Base-by-base conservation (phyloP, 2,113 vertebrate species). In the Ophthalmolycus amberensis region DNA sequence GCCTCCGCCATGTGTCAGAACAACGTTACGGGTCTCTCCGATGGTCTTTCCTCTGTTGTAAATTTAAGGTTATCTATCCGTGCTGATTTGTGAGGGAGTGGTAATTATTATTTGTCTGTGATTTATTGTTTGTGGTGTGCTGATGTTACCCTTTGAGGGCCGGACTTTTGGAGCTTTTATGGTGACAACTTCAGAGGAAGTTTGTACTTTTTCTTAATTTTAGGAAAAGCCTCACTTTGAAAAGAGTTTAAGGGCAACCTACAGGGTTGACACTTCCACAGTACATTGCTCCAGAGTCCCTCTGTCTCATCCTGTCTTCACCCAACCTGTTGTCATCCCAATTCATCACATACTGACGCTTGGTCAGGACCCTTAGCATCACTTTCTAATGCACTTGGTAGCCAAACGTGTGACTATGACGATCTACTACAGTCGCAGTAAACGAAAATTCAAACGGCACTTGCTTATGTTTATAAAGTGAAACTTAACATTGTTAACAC, bases 81-180 rank as follows among this genome's bases (percentile, higher is more conserved):
- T 50, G 62, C 34, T 71, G 52, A 71, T 75, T 75, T 74, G 75
- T 75, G 27, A 85, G 77, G 80, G 67, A 83, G 34, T 71, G 63
- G 63, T 82, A 79, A 88, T 91, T 85, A 72, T 85, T 83, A 54
- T 76, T 80, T 63, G 63, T 73, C 79, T 82, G n/a, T 87, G 85
- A 90, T 87, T 89, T 85, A 89, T 84, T 75, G 84, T 84, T 79
- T 50, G 65, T 50, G 22, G 14, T 58, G 37, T 32, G 50, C 65
- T 50, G 64, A 71, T 58, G 65, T 85, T 27, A 69, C 75, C 70
- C 79, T 54, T 6, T 59, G 62, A 52, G 48, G 38, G 27, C 6
- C 27, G 25, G 12, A 6, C 25, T 34, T 68, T 72, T 59, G 46
- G 34, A 59, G 52, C n/a, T n/a, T 79, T 54, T 22, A 10, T 62